Base-by-base conservation (phyloP, 2,113 vertebrate species). In the Uria aalge region DNA sequence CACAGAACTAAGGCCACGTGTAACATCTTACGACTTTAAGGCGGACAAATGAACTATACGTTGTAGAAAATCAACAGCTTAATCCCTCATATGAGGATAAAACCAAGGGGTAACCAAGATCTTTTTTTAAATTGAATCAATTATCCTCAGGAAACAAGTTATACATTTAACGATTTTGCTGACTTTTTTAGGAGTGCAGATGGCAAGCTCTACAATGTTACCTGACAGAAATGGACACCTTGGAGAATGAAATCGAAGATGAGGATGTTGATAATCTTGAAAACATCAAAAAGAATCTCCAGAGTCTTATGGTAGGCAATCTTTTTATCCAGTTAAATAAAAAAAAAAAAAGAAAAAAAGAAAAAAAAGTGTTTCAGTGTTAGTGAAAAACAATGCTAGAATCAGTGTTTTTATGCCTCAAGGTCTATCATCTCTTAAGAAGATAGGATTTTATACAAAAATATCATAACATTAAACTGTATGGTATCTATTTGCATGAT, bases 141-240 rank as follows among this genome's bases (percentile, higher is more conserved):
- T 8, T 57, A 16, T n/a, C 7, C 8, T 66, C 41, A 85, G 52
- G 29, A 94, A 87, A 66, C 5, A 50, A 87, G 9, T 43, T 20
- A 71, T 6, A 20, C 4, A 19, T 10, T 0, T 23, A 56, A 84
- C 14, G 5, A 30, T 79, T 62, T 86, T 73, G 8, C 34, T 90
- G 11, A 40, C 16, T 90, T 21, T 91, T 96, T 63, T 23, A 98
- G 97, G 62, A 95, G 20, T 97, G 95, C 63, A 81, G 23, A 34
- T 1, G 6, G 17, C 15, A 5, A 43, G 87, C 76, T 75, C 85
- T 97, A 13, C 12, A 26, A 6, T 96, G 96, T 43, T 98, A 94
- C 82, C 69, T 89, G 73, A 16, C 8, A n/a, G 97, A 98, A 96
- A 67, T 95, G 26, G 1, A 18, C 1, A 36, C 53, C 76, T 4